Conservation (phyloP, 2,797 vertebrate genomes). For the Taenioides sp. region DNA sequence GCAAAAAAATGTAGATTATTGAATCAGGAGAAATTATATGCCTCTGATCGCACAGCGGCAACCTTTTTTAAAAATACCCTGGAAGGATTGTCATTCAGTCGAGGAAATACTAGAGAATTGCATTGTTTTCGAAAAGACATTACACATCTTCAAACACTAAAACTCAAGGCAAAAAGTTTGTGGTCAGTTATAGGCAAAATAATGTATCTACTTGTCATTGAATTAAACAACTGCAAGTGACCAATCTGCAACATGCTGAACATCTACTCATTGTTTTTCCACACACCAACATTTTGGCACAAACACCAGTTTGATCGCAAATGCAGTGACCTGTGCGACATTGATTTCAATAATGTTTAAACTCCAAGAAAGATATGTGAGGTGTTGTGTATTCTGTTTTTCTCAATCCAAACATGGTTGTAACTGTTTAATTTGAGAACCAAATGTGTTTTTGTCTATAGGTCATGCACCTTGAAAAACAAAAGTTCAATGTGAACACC, state of each 20-base stretch:
- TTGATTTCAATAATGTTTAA: neutral
- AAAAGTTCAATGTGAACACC: neutral
- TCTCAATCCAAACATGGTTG: neutral
- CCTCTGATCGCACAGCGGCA: no score
- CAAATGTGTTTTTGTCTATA: neutral
- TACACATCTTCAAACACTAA: neutral
- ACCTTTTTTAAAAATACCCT: neutral
- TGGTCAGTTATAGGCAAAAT: neutral
- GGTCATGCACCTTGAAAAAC: no score
- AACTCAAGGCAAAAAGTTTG: neutral
- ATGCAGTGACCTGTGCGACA: neutral
- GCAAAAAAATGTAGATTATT: conserved; percentile 13
- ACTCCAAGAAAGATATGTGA: neutral
- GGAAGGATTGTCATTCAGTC: neutral
- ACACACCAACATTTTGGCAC: neutral
- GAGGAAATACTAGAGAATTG: no score
- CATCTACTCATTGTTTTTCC: neutral
- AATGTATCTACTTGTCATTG: neutral
- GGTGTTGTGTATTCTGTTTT: neutral
- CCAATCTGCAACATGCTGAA: no score
- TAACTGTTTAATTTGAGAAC: neutral
- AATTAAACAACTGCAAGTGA: no score
- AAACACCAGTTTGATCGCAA: neutral
- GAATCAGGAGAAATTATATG: neutral
- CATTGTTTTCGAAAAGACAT: no score